These are phyloP conservation scores for Thaleichthys pacificus DNA, from an alignment of 2,797 vertebrate genomes.

Conservation along the genomic window DNA sequence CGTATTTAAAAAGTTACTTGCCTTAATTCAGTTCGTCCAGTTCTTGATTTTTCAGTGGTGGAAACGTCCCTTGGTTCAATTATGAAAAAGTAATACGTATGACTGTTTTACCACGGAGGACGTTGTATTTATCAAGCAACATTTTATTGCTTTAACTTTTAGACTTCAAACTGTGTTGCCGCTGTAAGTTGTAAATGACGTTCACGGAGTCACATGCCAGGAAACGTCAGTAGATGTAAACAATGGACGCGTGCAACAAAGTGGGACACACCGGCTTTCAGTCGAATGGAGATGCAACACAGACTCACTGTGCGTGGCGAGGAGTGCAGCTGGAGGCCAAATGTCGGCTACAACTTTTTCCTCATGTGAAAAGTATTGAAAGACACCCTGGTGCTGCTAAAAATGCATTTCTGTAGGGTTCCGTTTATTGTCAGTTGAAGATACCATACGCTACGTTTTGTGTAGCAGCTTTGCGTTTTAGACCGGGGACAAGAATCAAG, in stretches of 20 bases:
- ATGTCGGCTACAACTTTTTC: too few species aligned
- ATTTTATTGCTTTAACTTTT: conserved; percentile 59
- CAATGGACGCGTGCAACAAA: conserved; percentile 39
- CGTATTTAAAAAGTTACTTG: conserved; percentile 1
- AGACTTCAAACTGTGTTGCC: conserved; percentile 73
- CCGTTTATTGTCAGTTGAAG: too few species aligned
- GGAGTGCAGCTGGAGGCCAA: too few species aligned
- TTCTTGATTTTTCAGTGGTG: neutral
- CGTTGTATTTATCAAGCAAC: conserved; percentile 33
- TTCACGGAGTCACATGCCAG: conserved; percentile 65
- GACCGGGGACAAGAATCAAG: too few species aligned
- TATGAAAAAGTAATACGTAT: conserved; percentile 5
- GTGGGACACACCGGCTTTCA: too few species aligned
- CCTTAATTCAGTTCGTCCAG: neutral
- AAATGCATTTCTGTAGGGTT: too few species aligned
- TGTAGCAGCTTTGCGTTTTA: too few species aligned
- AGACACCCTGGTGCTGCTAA: too few species aligned
- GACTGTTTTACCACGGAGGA: neutral
- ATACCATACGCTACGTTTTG: too few species aligned
- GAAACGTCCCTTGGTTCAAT: neutral
- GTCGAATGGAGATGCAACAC: too few species aligned
- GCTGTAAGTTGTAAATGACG: conserved; percentile 29
- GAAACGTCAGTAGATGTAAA: conserved; percentile 66
- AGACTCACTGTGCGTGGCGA: too few species aligned
- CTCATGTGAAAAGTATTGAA: too few species aligned